These are phyloP conservation scores for silkworm (Bombyx mori) DNA, from an alignment of 1,140 invertebrate genomes.

Conservation along the genomic window DNA sequence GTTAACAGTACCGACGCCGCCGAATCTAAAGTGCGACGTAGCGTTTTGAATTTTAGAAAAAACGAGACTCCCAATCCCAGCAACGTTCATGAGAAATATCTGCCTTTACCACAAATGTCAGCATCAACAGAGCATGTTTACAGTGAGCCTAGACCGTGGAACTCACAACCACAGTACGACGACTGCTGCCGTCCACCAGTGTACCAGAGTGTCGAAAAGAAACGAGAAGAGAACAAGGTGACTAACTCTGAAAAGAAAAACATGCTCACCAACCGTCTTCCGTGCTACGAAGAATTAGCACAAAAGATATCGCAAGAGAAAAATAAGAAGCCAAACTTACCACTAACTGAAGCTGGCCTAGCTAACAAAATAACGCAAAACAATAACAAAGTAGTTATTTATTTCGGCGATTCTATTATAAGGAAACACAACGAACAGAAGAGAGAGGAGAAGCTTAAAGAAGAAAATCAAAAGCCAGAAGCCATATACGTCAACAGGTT, in stretches of 20 bases:
- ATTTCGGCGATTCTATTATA: conserved; percentile 77
- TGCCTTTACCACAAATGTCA: conserved; percentile 50
- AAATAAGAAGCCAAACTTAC: conserved; percentile 38
- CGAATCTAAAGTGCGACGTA: conserved; percentile 45
- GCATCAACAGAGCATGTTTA: conserved; percentile 55
- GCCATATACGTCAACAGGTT: conserved; percentile 61
- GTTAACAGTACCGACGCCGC: conserved; percentile 41
- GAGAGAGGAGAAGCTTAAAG: conserved; percentile 36
- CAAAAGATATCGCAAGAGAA: conserved; percentile 53
- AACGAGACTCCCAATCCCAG: conserved; percentile 48
- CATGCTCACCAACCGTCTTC: conserved; percentile 50
- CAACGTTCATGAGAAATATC: conserved; percentile 63
- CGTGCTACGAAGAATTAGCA: conserved; percentile 64
- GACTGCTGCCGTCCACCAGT: conserved; percentile 52
- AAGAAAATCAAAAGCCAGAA: conserved; percentile 48
- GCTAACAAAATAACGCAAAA: conserved; percentile 66
- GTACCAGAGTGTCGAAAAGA: conserved; percentile 63
- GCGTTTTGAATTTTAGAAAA: conserved; percentile 59
- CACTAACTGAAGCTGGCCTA: conserved; percentile 30
- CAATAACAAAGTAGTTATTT: conserved; percentile 78
- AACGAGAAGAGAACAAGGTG: conserved; percentile 43
- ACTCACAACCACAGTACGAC: conserved; percentile 39
- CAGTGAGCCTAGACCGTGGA: conserved; percentile 56
- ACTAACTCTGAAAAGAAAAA: conserved; percentile 46
- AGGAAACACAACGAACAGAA: conserved; percentile 63